Evolutionary conservation across 2,113 vertebrate species (phyloP).

Genomic region (Axis porcinus): DNA sequence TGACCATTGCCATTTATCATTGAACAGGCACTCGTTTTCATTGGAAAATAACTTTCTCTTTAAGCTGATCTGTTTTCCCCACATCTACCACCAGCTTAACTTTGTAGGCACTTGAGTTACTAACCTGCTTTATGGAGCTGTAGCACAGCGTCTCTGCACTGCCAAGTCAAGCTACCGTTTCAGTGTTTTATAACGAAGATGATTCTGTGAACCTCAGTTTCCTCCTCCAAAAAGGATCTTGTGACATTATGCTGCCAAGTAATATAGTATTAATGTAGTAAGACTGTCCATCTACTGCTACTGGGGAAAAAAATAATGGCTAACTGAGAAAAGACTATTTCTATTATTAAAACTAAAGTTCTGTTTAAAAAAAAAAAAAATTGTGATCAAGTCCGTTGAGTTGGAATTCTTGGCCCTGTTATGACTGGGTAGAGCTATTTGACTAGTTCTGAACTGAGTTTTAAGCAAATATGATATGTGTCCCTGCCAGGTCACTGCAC

Average conservation of each 20-base stretch:
- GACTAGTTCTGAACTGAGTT: neutral
- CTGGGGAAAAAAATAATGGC: neutral
- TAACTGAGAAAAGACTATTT: neutral
- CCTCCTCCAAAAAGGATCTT: neutral
- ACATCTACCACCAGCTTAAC: neutral
- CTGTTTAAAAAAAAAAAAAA: neutral
- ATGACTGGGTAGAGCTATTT: neutral
- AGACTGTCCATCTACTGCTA: neutral
- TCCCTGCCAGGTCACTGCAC: neutral
- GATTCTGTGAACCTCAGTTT: neutral
- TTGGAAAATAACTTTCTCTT: neutral
- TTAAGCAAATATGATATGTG: neutral
- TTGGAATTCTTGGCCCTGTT: neutral
- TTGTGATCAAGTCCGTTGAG: neutral
- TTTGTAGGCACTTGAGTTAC: neutral
- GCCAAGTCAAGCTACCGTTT: neutral
- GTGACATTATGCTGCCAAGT: neutral
- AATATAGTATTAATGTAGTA: neutral
- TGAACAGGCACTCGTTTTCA: neutral
- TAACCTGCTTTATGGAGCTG: neutral
- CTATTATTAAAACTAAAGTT: neutral
- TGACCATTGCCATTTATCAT: neutral
- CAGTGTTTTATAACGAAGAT: neutral
- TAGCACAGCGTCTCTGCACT: too few relatives aligned
- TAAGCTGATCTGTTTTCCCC: neutral